Base-by-base conservation (phyloP, 2,797 vertebrate species). In the Gadopsis bispinosus region DNA sequence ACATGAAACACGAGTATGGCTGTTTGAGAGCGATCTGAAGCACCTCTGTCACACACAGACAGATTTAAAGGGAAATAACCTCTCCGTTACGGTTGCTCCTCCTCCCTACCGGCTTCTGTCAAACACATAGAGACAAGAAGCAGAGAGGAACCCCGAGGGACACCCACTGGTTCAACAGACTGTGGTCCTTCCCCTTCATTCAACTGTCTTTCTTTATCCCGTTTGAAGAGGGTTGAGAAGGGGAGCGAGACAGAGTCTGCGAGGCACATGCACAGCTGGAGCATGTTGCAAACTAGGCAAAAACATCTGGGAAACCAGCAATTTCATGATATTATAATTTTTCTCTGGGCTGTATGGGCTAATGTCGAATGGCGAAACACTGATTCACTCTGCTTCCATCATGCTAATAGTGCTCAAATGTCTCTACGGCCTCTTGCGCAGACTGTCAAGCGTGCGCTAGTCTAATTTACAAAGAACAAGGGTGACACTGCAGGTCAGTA, bases 51-150 rank as follows among this genome's bases (percentile, higher is more conserved):
- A 90, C 86, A 89, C 55, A 80, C 64, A 86, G 83, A 81, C 73
- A 83, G 85, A 92, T 92, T 90, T 86, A 88, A 85, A 89, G 78
- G 83, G 84, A 87, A 88, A 89, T 87, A 91, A 91, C 79, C 74
- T 79, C 72, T 12, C 81, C 71, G 80, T 92, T 92, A 89, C 70
- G 72, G 87, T 88, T 83, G 78, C 89, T 85, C 79, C 85, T 80
- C 84, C 88, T 85, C 84, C 83, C 80, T 64, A 73, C 71, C 81
- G 85, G 69, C 73, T 67, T 79, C 86, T 90, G 88, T 91, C 90
- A 89, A 88, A 90, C 85, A 80, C 83, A 85, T 9, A 75, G 73
- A 91, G 91, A 91, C 82, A 77, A 85, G 86, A 92, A 85, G 67
- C 86, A 89, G 89, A 85, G 81, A 85, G 70, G 84, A 85, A 77